Evolutionary conservation across 2,888 invertebrate genomes (phyloP), one percentile per base, ranked within the genome.

Genomic region (Rhodophaea formosa): DNA sequence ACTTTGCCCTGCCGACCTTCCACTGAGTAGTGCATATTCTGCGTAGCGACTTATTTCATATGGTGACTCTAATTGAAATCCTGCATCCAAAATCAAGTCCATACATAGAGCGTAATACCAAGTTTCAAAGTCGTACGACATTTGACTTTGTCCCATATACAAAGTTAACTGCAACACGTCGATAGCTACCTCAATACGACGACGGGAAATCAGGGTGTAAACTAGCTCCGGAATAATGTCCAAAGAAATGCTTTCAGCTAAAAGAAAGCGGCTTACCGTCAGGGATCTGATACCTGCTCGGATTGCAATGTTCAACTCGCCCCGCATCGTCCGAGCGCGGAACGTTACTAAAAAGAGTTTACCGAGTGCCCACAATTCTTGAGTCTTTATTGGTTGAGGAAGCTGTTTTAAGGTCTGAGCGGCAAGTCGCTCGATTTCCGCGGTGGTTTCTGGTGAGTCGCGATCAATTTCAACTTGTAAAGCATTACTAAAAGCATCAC

Each of bases 101-200:
- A 94, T 82, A 62, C 92, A 92, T 39, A 93, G 81, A 0, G 93
- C 92, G 64, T 93, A 92, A 66, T 93, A 94, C 89, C 92, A 92
- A 8, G 82, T 85, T 67, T 89, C 86, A 61, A 75, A 77, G 52
- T 80, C 82, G 54, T 78, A 69, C 12, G 81, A 74, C 47, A 69
- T 59, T 57, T 74, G 68, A 57, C 67, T 73, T 59, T 79, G 70
- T 12, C 69, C 67, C 57, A 86, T 66, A 32, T 71, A 69, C 54
- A 82, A 68, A 15, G 89, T 67, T 58, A 91, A 73, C 47, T 81
- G 78, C 42, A 88, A 68, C 42, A 93, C 70, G 58, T 92, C 91
- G 12, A 93, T 74, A 3, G 92, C 88, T 73, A 93, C 92, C 64
- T 82, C 75, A 63, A 93, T 80, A 52, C 89, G 84, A 63, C 91